Percentiles rank a stretch among this genome's conserved stretches.
phyloP scores from a whole-genome alignment of 1,140 invertebrate species.

The Chrysoperla carnea region DNA sequence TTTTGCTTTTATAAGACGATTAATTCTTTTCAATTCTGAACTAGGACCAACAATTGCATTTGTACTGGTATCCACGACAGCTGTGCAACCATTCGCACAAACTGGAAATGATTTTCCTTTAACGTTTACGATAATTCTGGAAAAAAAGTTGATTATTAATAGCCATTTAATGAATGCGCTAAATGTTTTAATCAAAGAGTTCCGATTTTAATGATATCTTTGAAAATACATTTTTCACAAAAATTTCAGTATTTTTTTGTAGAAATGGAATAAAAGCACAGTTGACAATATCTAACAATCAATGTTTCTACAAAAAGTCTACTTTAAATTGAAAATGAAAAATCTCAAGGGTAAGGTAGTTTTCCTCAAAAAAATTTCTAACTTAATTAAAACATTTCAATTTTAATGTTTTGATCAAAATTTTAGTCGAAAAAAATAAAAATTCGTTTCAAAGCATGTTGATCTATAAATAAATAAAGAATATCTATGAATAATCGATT shows the following conservation, averaged over 20 bases:
- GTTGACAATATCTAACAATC: background rate
- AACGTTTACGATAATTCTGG: background rate
- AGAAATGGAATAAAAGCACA: background rate
- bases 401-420: no score
- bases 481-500: no score
- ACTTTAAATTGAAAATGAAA: no score
- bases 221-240: background rate
- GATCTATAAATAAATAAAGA: no score
- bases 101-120: slow-evolving; percentile 13
- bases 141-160: background rate
- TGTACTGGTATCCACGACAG: slow-evolving; percentile 62
- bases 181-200: background rate
- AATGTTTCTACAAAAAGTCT: background rate
- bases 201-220: background rate
- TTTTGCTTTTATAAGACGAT: slow-evolving; percentile 40
- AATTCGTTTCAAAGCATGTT: no score
- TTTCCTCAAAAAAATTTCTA: no score
- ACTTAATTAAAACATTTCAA: no score
- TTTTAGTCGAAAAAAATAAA: no score
- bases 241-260: background rate
- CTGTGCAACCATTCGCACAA: slow-evolving; percentile 32
- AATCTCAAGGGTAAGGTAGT: no score
- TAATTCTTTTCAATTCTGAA: slow-evolving; percentile 39
- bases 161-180: background rate
- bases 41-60: slow-evolving; percentile 53